Base-by-base conservation (phyloP, 1,140 invertebrate species). In the Condylostylus longicornis region DNA sequence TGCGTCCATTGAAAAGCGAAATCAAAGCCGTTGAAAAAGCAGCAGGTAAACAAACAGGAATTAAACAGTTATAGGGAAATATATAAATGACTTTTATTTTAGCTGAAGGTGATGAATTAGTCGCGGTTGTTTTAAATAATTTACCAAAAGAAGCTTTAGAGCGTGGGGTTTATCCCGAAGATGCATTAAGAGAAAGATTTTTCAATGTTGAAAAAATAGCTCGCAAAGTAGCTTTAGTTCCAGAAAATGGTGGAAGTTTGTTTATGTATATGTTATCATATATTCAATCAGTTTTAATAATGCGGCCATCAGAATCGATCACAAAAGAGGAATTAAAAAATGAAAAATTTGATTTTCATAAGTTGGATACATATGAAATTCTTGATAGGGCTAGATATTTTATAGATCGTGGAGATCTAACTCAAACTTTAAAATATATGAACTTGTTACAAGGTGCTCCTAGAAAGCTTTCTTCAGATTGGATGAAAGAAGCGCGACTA, bases 391-490 rank as follows among this genome's bases (percentile, higher is more conserved):
- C 86, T 2, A 79, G 80, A 51, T 86, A 82, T 53, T 81, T 81
- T 67, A 62, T 97, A 41, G 83, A 94, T 47, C 73, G 79, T 44
- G 82, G 82, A 15, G 75, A 96, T 49, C 71, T 95, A 28, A 70
- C 77, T 31, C 75, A 79, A 55, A 82, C 89, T 1, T 61, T 96
- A 1, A 74, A 79, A 34, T 94, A 93, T 59, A 80, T 95, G 68
- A 91, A 90, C 54, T 70, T 94, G 27, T 62, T 97, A 17, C 71
- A 77, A 49, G 91, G 91, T 15, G 85, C 85, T 17, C 69, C 91
- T 0, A 67, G 79, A 7, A 68, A 70, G n/a, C 72, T 91, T 4
- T 84, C 90, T 2, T 61, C 58, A 28, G 77, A 85, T 45, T 98
- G 91, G 91, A 74, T 90, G 46, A 72, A 77, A 40, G 89, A 94